Evolutionary conservation across 2,113 vertebrate genomes (phyloP).

Genomic region (Myotis brandtii): DNA sequence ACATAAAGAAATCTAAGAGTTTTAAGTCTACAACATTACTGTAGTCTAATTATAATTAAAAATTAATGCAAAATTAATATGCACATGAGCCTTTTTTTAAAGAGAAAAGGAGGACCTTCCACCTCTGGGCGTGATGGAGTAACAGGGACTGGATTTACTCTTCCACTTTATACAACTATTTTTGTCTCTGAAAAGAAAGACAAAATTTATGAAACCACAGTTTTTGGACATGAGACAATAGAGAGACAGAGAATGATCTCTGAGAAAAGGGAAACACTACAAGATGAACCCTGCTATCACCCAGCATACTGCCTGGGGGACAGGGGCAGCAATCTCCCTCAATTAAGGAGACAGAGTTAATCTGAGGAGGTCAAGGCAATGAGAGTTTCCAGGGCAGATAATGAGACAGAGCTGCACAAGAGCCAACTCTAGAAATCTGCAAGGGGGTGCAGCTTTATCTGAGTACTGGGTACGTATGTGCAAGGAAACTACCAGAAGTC

Average conservation of each 20-base stretch:
- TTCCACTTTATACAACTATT: background rate
- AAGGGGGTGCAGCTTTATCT: background rate
- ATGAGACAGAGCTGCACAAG: background rate
- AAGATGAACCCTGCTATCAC: background rate
- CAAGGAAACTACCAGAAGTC: background rate
- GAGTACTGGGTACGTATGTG: fast-evolving
- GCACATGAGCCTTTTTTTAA: background rate
- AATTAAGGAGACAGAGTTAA: background rate
- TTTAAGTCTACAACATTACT: background rate
- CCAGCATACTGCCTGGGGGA: background rate
- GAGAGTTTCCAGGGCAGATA: background rate
- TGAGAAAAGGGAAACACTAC: background rate
- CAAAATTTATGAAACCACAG: background rate
- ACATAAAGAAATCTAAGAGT: background rate
- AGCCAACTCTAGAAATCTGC: background rate
- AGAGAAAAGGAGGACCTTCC: background rate
- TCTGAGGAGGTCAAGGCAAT: background rate
- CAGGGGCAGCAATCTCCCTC: background rate
- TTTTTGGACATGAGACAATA: background rate
- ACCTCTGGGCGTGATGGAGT: background rate
- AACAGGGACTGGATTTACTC: background rate
- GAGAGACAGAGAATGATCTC: background rate
- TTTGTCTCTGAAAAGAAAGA: background rate
- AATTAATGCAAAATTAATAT: background rate
- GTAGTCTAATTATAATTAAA: background rate